Conservation (phyloP, 1,140 invertebrate species). For the Pararge aegeria region DNA sequence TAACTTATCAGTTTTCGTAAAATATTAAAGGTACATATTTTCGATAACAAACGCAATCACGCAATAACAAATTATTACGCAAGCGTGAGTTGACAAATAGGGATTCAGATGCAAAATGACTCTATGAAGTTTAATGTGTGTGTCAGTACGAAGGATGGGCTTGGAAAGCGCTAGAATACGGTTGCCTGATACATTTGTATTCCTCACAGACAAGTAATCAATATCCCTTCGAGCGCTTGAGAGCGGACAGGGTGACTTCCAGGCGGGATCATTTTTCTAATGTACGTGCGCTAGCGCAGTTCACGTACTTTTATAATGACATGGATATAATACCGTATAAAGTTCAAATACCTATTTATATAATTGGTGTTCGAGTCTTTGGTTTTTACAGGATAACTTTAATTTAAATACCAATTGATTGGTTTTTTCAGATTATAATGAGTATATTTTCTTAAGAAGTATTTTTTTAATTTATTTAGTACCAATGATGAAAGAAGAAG, state of each 20-base stretch:
- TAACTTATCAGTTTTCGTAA: too few species aligned
- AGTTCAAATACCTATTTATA: too few species aligned
- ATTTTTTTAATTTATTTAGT: too few species aligned
- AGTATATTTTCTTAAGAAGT: too few species aligned
- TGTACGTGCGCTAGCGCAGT: constrained; percentile 50
- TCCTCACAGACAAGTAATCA: constrained; percentile 72
- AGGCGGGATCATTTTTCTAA: constrained; percentile 9
- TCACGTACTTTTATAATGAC: constrained; percentile 4
- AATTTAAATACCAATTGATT: too few species aligned
- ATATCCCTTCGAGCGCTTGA: constrained; percentile 59
- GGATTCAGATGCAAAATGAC: constrained; percentile 30
- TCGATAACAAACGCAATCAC: neutral
- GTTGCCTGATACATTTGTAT: constrained; percentile 73
- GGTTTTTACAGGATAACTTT: too few species aligned
- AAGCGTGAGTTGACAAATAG: neutral
- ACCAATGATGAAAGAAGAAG: too few species aligned
- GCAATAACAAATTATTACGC: neutral
- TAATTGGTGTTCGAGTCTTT: too few species aligned
- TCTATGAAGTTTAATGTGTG: constrained; percentile 66
- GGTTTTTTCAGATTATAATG: too few species aligned
- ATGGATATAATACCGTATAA: neutral
- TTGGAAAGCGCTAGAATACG: constrained; percentile 46
- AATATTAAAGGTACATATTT: too few species aligned
- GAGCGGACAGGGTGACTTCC: constrained; percentile 32
- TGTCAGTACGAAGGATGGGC: constrained; percentile 53